Evolutionary conservation across 2,888 invertebrate species (phyloP), one percentile per base, ranked within the genome.

Genomic region (Tanypteryx hageni): DNA sequence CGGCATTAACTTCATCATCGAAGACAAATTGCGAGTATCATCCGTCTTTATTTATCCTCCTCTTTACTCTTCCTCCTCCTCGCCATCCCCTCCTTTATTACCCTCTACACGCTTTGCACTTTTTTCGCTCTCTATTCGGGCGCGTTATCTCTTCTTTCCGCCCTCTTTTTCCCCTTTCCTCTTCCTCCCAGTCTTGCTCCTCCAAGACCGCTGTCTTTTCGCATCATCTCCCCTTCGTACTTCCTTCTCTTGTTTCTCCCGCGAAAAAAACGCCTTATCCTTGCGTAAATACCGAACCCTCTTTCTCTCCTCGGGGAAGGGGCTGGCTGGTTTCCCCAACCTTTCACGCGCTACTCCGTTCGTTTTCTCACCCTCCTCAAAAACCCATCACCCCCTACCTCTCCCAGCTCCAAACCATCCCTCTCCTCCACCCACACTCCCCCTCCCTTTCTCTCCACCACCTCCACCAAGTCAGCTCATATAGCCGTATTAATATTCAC

Each of bases 401-500:
- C 83, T 56, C 56, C 64, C 64, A 16, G 64, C 18, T 14, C 22
- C 7, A 76, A 76, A 18, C 56, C 57, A 18, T 57, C 56, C 59
- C 59, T 8, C 85, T 13, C 61, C 31, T 86, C 59, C 31, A 2
- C 86, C 27, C 61, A 61, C 59, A 59, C 82, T 18, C 31, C 82
- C 11, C 82, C 82, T 31, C 82, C 5, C 14, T 16, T 0, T 4
- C 31, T 16, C 85, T 22, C 85, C 85, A 22, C 58, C 85, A 57
- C 86, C 61, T 61, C 86, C 86, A 61, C 86, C 86, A 86, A 86
- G 86, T 86, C 86, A 86, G 86, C 86, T 86, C 86, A 86, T 86
- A 86, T 86, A 58, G 61, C 86, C 86, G 86, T 86, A 86, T 86
- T 86, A 86, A 86, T 86, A 86, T 86, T 86, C 86, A 86, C 86